Percentiles rank a stretch among this genome's conserved stretches.
These are phyloP conservation scores for Apodemus sylvaticus DNA, from an alignment of 2,113 vertebrate species.

Conservation along the genomic window DNA sequence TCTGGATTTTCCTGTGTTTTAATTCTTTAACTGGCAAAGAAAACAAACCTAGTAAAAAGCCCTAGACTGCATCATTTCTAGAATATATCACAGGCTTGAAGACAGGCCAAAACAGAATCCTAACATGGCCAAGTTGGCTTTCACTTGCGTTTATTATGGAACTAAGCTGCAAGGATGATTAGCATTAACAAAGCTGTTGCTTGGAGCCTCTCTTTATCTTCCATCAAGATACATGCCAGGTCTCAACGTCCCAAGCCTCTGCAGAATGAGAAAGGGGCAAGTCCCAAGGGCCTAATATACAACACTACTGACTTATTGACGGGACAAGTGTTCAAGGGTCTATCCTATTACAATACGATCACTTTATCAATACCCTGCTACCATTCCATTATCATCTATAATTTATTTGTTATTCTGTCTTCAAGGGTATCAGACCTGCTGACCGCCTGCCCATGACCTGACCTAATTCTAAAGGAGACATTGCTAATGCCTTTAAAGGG, in stretches of 20 bases:
- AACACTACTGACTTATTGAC: neutral
- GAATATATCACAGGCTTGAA: neutral
- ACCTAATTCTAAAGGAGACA: neutral
- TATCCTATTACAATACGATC: neutral
- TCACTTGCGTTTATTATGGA: neutral
- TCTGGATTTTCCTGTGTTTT: neutral
- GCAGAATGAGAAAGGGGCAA: neutral
- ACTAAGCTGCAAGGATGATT: neutral
- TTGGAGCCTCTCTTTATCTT: neutral
- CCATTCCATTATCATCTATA: neutral
- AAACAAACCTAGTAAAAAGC: neutral
- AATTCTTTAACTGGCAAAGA: neutral
- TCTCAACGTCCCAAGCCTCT: neutral
- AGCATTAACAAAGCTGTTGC: neutral
- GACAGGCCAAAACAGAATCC: neutral
- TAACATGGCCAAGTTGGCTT: neutral
- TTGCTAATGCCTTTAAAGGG: neutral
- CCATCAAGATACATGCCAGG: neutral
- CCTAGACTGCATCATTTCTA: neutral
- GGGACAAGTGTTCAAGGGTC: neutral
- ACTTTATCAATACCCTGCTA: neutral
- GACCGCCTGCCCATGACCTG: neutral
- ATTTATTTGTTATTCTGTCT: neutral
- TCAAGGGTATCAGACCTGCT: neutral
- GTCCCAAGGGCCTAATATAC: neutral